phyloP scores from a whole-genome alignment of 2,113 vertebrate genomes.

The Scalopus aquaticus region DNA sequence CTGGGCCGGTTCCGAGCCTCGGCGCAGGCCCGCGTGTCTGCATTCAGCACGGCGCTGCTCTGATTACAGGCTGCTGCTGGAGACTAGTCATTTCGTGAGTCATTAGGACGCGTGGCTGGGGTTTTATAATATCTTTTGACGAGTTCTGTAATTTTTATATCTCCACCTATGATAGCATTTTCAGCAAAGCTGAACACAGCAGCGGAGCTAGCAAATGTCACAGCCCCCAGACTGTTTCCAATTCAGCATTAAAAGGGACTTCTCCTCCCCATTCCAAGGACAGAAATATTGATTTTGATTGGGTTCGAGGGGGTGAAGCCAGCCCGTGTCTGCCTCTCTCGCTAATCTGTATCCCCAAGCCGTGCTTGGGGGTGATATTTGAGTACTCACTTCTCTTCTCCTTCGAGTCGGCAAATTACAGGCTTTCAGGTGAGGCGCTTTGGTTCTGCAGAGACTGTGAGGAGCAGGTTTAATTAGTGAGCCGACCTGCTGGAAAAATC shows the following conservation, averaged over 20 bases:
- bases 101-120: slow-evolving; percentile 48
- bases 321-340: not conserved
- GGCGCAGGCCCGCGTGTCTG: rapidly evolving
- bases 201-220: slow-evolving; percentile 29
- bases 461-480: slow-evolving; percentile 50
- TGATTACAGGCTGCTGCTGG: slow-evolving; percentile 62
- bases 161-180: slow-evolving; percentile 56
- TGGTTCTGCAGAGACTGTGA: not conserved
- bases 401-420: slow-evolving; percentile 34
- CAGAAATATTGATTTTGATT: slow-evolving; percentile 62
- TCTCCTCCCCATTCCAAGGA: not conserved
- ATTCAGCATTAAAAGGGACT: slow-evolving; percentile 33
- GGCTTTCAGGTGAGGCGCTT: slow-evolving; percentile 46
- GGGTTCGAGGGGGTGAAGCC: slow-evolving; percentile 21
- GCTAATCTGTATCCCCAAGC: not conserved
- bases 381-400: not conserved
- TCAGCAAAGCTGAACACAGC: slow-evolving; percentile 45
- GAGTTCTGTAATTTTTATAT: slow-evolving; percentile 47
- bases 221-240: slow-evolving; percentile 37
- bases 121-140: not conserved
- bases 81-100: not conserved
- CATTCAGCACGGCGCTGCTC: not conserved
- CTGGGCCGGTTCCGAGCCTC: not conserved
- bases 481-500: slow-evolving; percentile 31
- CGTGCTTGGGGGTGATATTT: not conserved